Evolutionary conservation across 2,113 vertebrate genomes (phyloP), one percentile per base, ranked within the genome.

Genomic region (Grammomys dolichurus): DNA sequence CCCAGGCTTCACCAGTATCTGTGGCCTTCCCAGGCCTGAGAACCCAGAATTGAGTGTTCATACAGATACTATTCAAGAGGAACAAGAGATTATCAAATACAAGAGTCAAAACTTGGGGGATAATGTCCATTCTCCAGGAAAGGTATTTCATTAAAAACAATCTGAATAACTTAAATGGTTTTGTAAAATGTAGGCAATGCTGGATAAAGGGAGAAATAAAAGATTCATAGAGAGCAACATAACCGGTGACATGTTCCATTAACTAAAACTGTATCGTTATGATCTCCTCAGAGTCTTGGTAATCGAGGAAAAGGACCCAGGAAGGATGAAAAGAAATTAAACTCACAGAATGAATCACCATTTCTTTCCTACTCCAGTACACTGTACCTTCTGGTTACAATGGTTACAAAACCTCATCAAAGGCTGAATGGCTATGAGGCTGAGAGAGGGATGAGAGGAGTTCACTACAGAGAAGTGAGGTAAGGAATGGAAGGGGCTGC

Each of bases 191-290:
- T 48, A 67, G 48, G 46, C 36, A 46, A 7, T 88, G 31, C 5
- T 81, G 76, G 60, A 51, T 78, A 90, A 84, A 89, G 58, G 31
- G 3, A 87, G 84, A 9, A 77, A 72, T n/a, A 67, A 40, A 46
- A 60, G n/a, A 78, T 80, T 70, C 88, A 51, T 5, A 69, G 81
- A 54, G 10, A 11, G 69, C n/a, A 78, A 17, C 51, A 73, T 56
- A 63, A 87, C 0, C 0, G 16, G 56, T 48, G 43, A 54, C 78
- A 89, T 89, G 89, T 94, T 69, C 36, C 46, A 95, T 65, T 28
- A 75, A 88, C 77, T 86, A 48, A 92, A 96, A 93, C 10, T 86
- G 46, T 26, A 69, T 60, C 90, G 75, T 94, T 80, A 95, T 33
- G 51, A 54, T 24, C 65, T 36, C 87, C 60, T 91, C 11, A 46